Conservation (phyloP, 1,140 invertebrate genomes). For the Frieseomelitta varia region DNA sequence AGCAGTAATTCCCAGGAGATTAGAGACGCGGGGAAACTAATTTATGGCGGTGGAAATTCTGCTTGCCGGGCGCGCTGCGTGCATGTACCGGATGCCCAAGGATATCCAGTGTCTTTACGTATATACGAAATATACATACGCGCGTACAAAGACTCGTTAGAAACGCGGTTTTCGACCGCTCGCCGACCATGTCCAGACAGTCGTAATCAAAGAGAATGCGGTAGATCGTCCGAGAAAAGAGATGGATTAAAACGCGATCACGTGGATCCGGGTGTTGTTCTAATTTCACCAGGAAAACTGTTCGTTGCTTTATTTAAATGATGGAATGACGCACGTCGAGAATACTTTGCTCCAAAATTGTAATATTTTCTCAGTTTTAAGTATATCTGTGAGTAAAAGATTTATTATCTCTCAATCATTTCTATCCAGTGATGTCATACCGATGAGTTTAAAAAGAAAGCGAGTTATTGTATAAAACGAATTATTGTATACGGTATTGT, state of each 20-base stretch:
- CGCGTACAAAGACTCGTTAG: background rate
- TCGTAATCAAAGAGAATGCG: background rate
- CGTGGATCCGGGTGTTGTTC: background rate
- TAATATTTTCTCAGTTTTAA: too few species aligned
- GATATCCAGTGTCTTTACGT: too few species aligned
- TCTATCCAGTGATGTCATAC: too few species aligned
- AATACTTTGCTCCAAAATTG: too few species aligned
- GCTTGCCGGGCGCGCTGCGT: slow-evolving; percentile 26
- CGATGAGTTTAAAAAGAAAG: too few species aligned
- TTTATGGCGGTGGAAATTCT: slow-evolving; percentile 61
- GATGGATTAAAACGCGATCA: background rate
- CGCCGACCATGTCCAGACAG: background rate
- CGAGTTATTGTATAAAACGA: too few species aligned
- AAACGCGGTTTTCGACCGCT: background rate
- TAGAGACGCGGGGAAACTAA: slow-evolving; percentile 57
- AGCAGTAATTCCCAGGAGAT: slow-evolving; percentile 57
- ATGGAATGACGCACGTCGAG: background rate
- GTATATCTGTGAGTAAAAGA: too few species aligned
- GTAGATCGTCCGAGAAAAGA: background rate
- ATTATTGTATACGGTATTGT: too few species aligned
- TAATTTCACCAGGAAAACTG: background rate
- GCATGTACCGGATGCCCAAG: background rate
- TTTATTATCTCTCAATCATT: too few species aligned
- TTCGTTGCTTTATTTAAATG: too few species aligned
- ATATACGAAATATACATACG: background rate